Evolutionary conservation across 2,888 invertebrate genomes (phyloP).

Genomic region (Syritta pipiens): DNA sequence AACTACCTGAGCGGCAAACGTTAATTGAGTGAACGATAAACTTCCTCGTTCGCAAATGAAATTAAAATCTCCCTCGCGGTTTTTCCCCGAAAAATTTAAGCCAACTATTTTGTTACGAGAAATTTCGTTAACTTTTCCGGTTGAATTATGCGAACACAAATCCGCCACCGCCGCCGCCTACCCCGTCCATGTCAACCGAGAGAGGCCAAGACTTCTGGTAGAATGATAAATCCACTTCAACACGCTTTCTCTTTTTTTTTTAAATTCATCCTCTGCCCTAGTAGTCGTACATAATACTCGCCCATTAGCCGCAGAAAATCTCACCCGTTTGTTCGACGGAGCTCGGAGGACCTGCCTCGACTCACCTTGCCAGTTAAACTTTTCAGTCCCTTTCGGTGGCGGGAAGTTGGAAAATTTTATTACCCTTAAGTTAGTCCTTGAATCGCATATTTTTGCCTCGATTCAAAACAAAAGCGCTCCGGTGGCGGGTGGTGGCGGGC

Average conservation of each 20-base stretch:
- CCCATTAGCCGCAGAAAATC: slow-evolving; percentile 48
- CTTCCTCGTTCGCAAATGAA: slow-evolving; percentile 51
- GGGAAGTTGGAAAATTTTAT: slow-evolving; percentile 60
- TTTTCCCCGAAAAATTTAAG: slow-evolving; percentile 33
- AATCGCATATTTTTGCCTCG: slow-evolving; percentile 61
- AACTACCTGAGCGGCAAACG: slow-evolving; percentile 48
- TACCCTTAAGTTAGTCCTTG: slow-evolving; percentile 66
- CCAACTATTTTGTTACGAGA: slow-evolving; percentile 48
- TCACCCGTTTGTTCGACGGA: slow-evolving; percentile 53
- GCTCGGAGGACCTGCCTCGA: slow-evolving; percentile 53
- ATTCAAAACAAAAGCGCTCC: slow-evolving; percentile 61
- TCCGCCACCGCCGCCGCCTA: slow-evolving; percentile 1
- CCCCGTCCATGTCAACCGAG: too few species aligned
- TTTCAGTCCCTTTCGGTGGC: slow-evolving; percentile 44
- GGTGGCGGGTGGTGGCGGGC: not conserved
- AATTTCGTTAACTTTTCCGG: slow-evolving; percentile 64
- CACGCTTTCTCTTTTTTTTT: slow-evolving; percentile 65
- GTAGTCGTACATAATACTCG: slow-evolving; percentile 51
- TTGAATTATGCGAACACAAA: slow-evolving; percentile 56
- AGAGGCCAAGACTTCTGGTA: slow-evolving; percentile 6
- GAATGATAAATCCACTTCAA: slow-evolving; percentile 68
- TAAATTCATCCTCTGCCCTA: slow-evolving; percentile 45
- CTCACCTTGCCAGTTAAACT: slow-evolving; percentile 48
- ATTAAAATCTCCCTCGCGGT: slow-evolving; percentile 32
- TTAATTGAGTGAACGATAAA: slow-evolving; percentile 61